phyloP scores from a whole-genome alignment of 2,888 invertebrate genomes.

The Agriotes lineatus region DNA sequence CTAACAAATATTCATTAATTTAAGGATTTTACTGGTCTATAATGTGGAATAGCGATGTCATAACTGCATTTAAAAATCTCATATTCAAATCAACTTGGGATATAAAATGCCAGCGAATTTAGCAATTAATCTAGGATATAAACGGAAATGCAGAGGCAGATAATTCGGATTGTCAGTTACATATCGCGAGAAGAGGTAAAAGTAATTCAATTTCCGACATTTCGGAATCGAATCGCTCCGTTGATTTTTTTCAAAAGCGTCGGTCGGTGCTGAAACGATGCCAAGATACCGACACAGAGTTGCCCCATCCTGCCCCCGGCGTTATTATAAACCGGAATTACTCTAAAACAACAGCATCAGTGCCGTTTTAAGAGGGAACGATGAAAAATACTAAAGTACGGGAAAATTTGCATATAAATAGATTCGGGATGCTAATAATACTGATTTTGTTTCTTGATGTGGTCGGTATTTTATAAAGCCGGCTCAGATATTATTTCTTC shows the following conservation, averaged over 20 bases:
- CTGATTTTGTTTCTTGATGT: conserved; percentile 50
- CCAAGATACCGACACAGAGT: conserved; percentile 13
- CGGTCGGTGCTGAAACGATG: conserved; percentile 9
- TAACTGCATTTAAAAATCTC: too few relatives aligned
- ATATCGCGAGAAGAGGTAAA: conserved; percentile 9
- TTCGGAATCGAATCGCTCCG: too few relatives aligned
- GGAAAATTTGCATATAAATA: conserved; percentile 51
- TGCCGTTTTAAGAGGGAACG: conserved; percentile 39
- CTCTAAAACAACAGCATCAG: conserved; percentile 38
- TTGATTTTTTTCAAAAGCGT: conserved; percentile 15
- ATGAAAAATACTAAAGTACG: conserved; percentile 44
- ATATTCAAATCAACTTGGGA: too few relatives aligned
- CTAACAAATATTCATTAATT: too few relatives aligned
- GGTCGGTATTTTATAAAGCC: conserved; percentile 47
- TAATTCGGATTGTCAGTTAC: conserved; percentile 5
- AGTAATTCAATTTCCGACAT: conserved; percentile 8
- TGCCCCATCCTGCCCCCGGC: conserved; percentile 10
- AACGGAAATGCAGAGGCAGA: not conserved
- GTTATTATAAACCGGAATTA: conserved; percentile 35
- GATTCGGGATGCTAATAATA: conserved; percentile 51
- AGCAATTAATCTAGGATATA: too few relatives aligned
- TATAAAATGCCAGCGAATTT: too few relatives aligned
- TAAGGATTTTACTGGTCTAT: too few relatives aligned
- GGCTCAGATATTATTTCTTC: conserved; percentile 38
- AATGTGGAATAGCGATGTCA: too few relatives aligned